Percentiles rank a stretch among this genome's conserved stretches.
These are phyloP conservation scores for Pocillopora grandis DNA, from an alignment of 92 coral and sea anemone species.

Conservation along the genomic window DNA sequence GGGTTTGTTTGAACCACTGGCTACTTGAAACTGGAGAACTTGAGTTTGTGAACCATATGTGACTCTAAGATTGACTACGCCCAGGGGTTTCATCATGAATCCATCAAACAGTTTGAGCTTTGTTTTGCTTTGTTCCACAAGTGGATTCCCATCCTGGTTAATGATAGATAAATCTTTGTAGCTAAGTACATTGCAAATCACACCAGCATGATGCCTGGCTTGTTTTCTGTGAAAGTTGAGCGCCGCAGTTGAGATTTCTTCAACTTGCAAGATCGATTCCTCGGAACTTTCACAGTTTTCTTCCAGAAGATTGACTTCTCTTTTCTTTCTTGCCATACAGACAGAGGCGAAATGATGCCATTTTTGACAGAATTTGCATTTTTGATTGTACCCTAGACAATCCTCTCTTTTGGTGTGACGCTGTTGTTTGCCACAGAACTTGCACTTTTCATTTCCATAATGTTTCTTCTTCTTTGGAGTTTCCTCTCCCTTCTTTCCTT, in stretches of 20 bases:
- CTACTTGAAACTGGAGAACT: no score
- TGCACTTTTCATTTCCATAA: constrained; percentile 15
- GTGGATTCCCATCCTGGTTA: constrained; percentile 29
- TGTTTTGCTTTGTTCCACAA: constrained; percentile 27
- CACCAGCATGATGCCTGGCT: constrained; percentile 30
- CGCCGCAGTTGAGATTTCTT: constrained; percentile 37
- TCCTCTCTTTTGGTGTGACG: background rate
- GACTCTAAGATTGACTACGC: no score
- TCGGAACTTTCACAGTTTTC: constrained; percentile 11
- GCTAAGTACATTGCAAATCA: constrained; percentile 38
- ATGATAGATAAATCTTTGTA: constrained; percentile 34
- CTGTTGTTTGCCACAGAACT: constrained; percentile 24
- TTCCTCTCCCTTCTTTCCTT: constrained; percentile 14
- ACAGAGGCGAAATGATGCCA: constrained; percentile 37
- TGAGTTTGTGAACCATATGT: no score
- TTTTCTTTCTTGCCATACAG: constrained; percentile 31
- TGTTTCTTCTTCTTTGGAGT: background rate
- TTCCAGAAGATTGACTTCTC: constrained; percentile 1
- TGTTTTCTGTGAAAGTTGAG: no score
- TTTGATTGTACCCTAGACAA: background rate
- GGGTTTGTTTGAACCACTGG: no score
- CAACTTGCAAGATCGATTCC: constrained; percentile 38
- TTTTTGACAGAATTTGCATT: constrained; percentile 32
- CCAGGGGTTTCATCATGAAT: no score
- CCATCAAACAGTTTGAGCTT: background rate